Evolutionary conservation across 1,140 invertebrate genomes (phyloP), one percentile per base, ranked within the genome.

Genomic region (Bactericera cockerelli): DNA sequence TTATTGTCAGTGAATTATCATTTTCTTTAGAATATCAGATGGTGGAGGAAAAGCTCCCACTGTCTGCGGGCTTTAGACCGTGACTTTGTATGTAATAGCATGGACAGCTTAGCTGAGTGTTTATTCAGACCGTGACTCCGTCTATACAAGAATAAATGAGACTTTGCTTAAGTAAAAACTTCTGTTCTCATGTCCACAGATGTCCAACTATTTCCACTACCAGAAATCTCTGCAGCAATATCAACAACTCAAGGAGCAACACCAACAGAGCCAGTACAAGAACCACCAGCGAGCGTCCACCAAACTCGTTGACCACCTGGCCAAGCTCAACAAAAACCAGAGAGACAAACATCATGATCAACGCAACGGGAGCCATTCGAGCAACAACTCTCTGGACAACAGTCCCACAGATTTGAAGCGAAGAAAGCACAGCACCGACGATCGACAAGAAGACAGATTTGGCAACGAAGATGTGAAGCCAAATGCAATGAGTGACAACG

Each of bases 161-260:
- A 16, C 33, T 36, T 10, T 36, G 10, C 10, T 10, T 11, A 36
- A 10, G 16, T 16, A 11, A 16, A 16, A 11, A 36, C 33, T 36
- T 16, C 33, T 36, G 33, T 36, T 36, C 16, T 11, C 33, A 16
- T 19, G n/a, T 49, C 19, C 22, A 16, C 42, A 49, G 42, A 22
- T 49, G 22, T 49, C 42, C n/a, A 49, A 49, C 22, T 49, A 49
- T n/a, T 49, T 49, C 22, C 42, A 49, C 22, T 49, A 49, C 22
- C 42, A 49, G 22, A 49, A 49, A n/a, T 49, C 42, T 13, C 28
- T 31, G 4, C 28, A 31, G 13, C 28, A 31, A 13, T 31, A 31
- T 13, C 28, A 31, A 31, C 28, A 31, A 49, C 3, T 49, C 4
- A 49, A 49, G 22, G n/a, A 49, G 8, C 42, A 49, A 49, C 22